These are phyloP conservation scores for Aphelinus certus DNA, from an alignment of 1,140 invertebrate species.

Conservation along the genomic window DNA sequence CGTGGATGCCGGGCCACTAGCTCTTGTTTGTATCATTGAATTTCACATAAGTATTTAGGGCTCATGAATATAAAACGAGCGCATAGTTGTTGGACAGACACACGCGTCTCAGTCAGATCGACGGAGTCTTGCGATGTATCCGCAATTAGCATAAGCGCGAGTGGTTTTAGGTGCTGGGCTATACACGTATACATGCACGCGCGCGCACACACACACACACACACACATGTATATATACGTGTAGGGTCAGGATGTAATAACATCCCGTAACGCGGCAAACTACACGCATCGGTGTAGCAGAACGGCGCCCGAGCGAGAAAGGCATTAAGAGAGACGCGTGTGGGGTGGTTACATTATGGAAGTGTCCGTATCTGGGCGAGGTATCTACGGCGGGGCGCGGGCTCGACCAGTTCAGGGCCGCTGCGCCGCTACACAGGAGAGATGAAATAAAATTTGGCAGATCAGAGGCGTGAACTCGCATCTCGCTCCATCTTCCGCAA, in stretches of 20 bases:
- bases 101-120: too few species aligned
- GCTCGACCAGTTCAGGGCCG: too few species aligned
- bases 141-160: slow-evolving; percentile 15
- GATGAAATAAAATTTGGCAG: slow-evolving; percentile 67
- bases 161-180: too few species aligned
- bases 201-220: background rate
- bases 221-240: background rate
- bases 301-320: background rate
- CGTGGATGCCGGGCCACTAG: too few species aligned
- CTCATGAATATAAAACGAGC: too few species aligned
- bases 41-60: too few species aligned
- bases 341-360: slow-evolving; percentile 48
- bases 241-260: slow-evolving; percentile 26
- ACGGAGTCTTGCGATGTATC: background rate
- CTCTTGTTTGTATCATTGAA: too few species aligned
- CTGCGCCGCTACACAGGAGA: slow-evolving; percentile 35
- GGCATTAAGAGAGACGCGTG: slow-evolving; percentile 43
- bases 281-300: background rate
- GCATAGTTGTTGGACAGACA: too few species aligned
- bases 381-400: too few species aligned
- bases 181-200: background rate
- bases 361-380: slow-evolving; percentile 51
- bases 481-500: slow-evolving; percentile 39
- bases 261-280: slow-evolving; percentile 1
- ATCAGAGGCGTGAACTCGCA: slow-evolving; percentile 54